These are phyloP conservation scores for Trichopria drosophilae DNA, from an alignment of 2,888 invertebrate species.

Conservation along the genomic window DNA sequence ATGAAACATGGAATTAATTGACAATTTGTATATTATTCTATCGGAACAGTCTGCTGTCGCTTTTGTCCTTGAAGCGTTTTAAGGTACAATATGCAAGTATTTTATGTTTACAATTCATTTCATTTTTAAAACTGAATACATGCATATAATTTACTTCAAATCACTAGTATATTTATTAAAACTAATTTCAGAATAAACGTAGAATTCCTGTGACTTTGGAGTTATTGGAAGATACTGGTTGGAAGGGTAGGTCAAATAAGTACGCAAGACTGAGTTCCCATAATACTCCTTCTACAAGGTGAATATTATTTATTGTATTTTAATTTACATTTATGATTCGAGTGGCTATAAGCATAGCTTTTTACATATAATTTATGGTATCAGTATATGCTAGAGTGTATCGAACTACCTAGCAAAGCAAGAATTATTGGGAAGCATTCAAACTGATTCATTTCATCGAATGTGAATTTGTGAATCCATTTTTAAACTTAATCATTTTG, in stretches of 20 bases:
- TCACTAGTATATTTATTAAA: neutral
- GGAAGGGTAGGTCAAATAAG: slow-evolving; percentile 46
- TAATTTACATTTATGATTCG: neutral
- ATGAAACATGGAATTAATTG: slow-evolving; percentile 22
- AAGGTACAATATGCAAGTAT: slow-evolving; percentile 41
- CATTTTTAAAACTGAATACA: neutral
- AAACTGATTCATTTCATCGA: no score
- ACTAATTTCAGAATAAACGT: slow-evolving; percentile 44
- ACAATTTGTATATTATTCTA: slow-evolving; percentile 41
- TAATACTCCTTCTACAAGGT: slow-evolving; percentile 48
- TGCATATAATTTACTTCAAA: neutral
- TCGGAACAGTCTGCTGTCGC: slow-evolving; percentile 51
- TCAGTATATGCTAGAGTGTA: no score
- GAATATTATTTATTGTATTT: slow-evolving; percentile 14
- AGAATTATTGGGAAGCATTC: no score
- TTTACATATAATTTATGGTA: no score
- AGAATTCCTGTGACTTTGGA: slow-evolving; percentile 48
- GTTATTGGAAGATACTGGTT: slow-evolving; percentile 47
- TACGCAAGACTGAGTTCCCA: slow-evolving; percentile 47
- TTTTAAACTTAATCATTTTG: no score
- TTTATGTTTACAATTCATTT: slow-evolving; percentile 6
- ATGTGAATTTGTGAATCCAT: no score
- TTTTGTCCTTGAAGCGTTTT: slow-evolving; percentile 50
- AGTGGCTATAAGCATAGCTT: no score
- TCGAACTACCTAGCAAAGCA: no score